Evolutionary conservation across 1,140 invertebrate species (phyloP).

Genomic region (Drosophila triauraria): DNA sequence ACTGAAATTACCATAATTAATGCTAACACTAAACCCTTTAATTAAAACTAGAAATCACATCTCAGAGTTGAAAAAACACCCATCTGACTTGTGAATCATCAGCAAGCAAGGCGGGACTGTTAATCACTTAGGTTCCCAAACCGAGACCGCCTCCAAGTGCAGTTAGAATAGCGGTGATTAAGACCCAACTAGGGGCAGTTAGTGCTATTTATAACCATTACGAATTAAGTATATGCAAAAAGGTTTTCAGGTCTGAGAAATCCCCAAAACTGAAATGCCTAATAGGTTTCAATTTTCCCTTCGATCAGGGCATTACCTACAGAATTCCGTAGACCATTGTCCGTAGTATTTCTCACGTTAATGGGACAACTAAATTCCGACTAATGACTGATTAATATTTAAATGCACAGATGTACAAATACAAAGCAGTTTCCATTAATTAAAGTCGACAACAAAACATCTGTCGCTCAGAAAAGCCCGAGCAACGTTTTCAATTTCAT

Average conservation of each 20-base stretch:
- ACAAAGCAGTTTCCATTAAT: not conserved
- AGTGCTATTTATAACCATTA: conserved; percentile 22
- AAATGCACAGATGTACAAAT: conserved; percentile 1
- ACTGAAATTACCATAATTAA: not conserved
- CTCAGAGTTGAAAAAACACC: not conserved
- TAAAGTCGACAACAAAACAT: not conserved
- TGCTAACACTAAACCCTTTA: not conserved
- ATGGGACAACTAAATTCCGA: conserved; percentile 11
- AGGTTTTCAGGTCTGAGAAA: not conserved
- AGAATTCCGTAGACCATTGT: not conserved
- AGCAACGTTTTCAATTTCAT: not conserved
- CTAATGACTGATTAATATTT: conserved; percentile 20
- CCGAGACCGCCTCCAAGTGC: not conserved
- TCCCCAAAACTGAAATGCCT: not conserved
- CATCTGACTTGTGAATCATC: not conserved
- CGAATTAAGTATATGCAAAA: conserved; percentile 4
- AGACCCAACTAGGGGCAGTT: not conserved
- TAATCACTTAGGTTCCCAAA: not conserved
- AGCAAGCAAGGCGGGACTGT: no score
- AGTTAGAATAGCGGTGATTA: conserved; percentile 2
- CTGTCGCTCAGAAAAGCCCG: not conserved
- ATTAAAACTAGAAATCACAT: not conserved
- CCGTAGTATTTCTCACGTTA: conserved; percentile 1
- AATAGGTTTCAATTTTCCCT: not conserved
- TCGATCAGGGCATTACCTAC: not conserved